Percentiles rank a stretch among this genome's conserved stretches.
These are phyloP conservation scores for Lepidocyrtinus sp. DNA, from an alignment of 2,888 invertebrate genomes.

Conservation along the genomic window DNA sequence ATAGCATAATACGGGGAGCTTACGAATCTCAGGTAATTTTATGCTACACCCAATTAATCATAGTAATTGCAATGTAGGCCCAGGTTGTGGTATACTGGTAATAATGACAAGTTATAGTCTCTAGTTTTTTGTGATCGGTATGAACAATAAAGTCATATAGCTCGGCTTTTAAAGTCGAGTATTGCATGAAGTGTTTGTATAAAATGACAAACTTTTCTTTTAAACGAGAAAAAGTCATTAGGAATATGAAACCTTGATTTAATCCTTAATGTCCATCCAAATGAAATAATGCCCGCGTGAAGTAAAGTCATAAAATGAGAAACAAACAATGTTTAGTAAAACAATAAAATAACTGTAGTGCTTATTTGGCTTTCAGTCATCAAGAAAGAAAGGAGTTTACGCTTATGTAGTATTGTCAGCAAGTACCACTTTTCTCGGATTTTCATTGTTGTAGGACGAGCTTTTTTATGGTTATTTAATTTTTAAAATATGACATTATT, in stretches of 20 bases:
- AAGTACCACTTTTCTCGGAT: constrained; percentile 15
- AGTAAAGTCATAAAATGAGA: neutral
- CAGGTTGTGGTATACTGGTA: too few relatives aligned
- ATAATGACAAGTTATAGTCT: too few relatives aligned
- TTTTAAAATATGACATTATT: constrained; percentile 29
- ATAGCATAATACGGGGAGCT: neutral
- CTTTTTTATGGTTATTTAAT: constrained; percentile 28
- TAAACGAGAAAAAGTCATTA: neutral
- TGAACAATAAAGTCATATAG: too few relatives aligned
- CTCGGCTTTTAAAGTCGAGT: too few relatives aligned
- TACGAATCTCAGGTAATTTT: neutral
- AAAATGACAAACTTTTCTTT: too few relatives aligned
- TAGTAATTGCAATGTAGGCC: neutral
- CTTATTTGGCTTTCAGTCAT: too few relatives aligned
- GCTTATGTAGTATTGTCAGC: too few relatives aligned
- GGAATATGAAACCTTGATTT: neutral
- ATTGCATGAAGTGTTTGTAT: too few relatives aligned
- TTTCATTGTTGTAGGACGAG: constrained; percentile 25
- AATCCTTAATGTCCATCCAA: neutral
- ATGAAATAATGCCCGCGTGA: neutral
- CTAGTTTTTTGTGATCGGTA: too few relatives aligned
- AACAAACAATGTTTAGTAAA: neutral
- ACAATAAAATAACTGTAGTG: neutral
- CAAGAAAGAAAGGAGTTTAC: too few relatives aligned
- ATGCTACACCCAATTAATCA: neutral